A percentile compares a stretch with the other conserved stretches of the same genome.
Evolutionary conservation across 2,797 vertebrate species (phyloP).

Genomic region (Acanthopagrus latus): DNA sequence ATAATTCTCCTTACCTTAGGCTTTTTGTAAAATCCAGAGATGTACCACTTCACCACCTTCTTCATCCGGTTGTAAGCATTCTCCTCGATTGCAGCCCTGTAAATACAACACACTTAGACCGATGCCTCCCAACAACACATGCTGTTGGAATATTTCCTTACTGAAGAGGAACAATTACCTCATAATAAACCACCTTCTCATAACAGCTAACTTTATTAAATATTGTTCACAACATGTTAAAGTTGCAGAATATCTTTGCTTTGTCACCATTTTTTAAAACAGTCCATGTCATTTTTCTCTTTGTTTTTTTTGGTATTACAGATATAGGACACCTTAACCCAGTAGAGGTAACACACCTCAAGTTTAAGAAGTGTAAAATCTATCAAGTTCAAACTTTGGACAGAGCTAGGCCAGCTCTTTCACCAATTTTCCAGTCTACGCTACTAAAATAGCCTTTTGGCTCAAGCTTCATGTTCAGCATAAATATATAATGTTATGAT

Average conservation of each 20-base stretch:
- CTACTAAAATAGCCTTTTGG: not conserved
- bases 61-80: constrained; percentile 97
- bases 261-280: not conserved
- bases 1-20: constrained; percentile 88
- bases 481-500: not conserved
- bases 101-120: not conserved
- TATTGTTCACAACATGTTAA: not conserved
- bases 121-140: not conserved
- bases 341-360: not conserved
- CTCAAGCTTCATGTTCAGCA: not conserved
- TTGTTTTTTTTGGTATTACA: not conserved
- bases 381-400: not conserved
- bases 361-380: too few species aligned
- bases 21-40: constrained; percentile 99
- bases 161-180: not conserved
- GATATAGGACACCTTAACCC: not conserved
- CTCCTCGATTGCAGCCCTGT: constrained; percentile 95
- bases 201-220: not conserved
- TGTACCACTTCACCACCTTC: constrained; percentile 99
- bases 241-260: not conserved
- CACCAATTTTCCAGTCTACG: not conserved
- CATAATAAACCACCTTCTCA: not conserved
- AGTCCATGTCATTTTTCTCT: too few species aligned
- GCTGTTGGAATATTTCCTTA: not conserved
- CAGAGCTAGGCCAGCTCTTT: not conserved